Base-by-base conservation (phyloP, 2,113 vertebrate genomes). In the Melanerpes formicivorus region DNA sequence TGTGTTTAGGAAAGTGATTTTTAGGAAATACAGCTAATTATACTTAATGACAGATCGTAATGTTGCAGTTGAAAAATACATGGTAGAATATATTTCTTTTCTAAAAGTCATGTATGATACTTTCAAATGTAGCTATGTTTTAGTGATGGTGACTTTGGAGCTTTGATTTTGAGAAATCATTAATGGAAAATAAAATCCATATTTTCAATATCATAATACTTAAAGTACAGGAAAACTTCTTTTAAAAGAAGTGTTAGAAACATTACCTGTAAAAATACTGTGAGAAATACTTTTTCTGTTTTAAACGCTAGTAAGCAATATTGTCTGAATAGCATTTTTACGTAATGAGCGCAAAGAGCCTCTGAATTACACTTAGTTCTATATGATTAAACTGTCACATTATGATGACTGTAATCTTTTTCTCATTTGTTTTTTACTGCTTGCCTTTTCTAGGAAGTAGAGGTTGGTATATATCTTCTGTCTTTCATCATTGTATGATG, bases 371-470 rank as follows among this genome's bases (percentile, higher is more conserved):
- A 26, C 58, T 95, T 79, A 96, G 37, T 96, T 94, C 73, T 63
- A 17, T 91, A 10, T 55, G n/a, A 88, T 25, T 66, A 52, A 11
- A 89, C 60, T 96, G 15, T 96, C 93, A 34, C 62, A 29, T 91
- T 91, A 95, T 97, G 95, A 94, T 97, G 96, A 97, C 96, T 93
- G 65, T 96, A 95, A 95, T 95, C 71, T 96, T 95, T 97, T 96
- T 97, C 94, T 97, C 90, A 75, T 93, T 97, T 95, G 58, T 96
- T 94, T 97, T 97, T 96, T 96, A 88, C 97, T 98, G 98, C 98
- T 97, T 97, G 93, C 97, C 96, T 80, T 96, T 96, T 96, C 60
- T 96, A 98, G 98, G 98, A 98, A 97, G 98, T 98, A 80, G 98
- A 98, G 98, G 98, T 98, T 98, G 97, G 98, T 98, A 98, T 95